Base-by-base conservation (phyloP, 1,140 invertebrate genomes). In the Asobara japonica region DNA sequence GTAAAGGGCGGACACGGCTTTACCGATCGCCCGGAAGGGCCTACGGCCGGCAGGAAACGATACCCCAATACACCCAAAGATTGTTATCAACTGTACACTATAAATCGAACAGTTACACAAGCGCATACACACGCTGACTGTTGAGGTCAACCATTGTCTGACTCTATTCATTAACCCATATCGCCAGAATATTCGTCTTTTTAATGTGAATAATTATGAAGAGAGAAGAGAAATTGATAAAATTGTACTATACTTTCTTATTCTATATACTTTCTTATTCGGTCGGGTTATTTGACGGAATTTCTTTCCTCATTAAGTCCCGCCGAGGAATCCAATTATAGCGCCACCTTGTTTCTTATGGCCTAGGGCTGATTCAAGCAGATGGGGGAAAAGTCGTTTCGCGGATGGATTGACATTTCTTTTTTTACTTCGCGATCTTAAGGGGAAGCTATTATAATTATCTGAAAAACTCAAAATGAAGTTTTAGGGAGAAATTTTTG, bases 1-100 rank as follows among this genome's bases (percentile, higher is more conserved):
- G 27, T 16, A 48, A 41, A 48, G 38, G 41, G 41, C 68, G 27
- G 6, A 16, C 38, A 36, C 31, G 29, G 69, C 29, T 8, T 64
- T 38, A 60, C 69, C 65, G 10, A 62, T 45, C 33, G n/a, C 25
- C 33, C 62, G 69, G 60, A 70, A 70, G 68, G 56, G 10, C 33
- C n/a, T 62, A 22, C 56, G 41, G 16, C 8, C 45, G 27, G 51
- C 61, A 71, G 61, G 61, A 65, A 65, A 65, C 62, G 36, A 11
- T 56, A 0, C 29, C 16, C 36, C 27, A 71, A 22, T 65, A 71
- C 69, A 71, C 61, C 27, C 51, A 61, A 30, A 71, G 61, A 71
- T 71, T 36, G 38, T 48, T 45, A 71, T 71, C 61, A 38, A 71
- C 65, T 65, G 18, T 33, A 10, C 1, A 68, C 22, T 2, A 36